Evolutionary conservation across 1,140 invertebrate species (phyloP).

Genomic region (Streblospio benedicti): DNA sequence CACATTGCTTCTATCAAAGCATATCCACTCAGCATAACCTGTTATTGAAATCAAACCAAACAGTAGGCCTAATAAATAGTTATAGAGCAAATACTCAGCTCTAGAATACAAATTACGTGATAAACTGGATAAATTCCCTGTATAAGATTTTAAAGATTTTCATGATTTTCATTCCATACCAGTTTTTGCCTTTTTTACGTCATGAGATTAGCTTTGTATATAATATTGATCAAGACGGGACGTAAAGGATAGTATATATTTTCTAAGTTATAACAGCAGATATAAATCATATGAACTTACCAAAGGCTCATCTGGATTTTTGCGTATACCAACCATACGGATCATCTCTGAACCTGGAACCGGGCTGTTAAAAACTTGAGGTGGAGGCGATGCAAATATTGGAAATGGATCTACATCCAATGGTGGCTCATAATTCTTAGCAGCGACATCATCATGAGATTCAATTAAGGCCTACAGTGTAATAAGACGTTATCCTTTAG

Average conservation of each 20-base stretch:
- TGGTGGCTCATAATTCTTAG: conserved; percentile 86
- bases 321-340: conserved; percentile 92
- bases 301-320: conserved; percentile 85
- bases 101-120: no score
- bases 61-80: no score
- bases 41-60: no score
- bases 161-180: no score
- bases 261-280: neutral
- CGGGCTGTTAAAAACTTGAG: conserved; percentile 40
- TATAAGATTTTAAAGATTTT: no score
- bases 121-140: no score
- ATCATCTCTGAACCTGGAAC: conserved; percentile 81
- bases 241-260: neutral
- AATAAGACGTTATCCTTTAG: conserved; percentile 1
- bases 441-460: conserved; percentile 87
- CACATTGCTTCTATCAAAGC: no score
- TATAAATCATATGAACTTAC: conserved; percentile 64
- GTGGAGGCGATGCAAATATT: conserved; percentile 50
- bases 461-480: conserved; percentile 69
- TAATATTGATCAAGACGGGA: no score
- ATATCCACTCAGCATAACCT: no score
- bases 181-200: no score
- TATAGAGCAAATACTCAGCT: no score
- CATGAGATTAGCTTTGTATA: no score
- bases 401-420: conserved; percentile 72